Base-by-base conservation (phyloP, 2,888 invertebrate species). In the Dorcus hopei region DNA sequence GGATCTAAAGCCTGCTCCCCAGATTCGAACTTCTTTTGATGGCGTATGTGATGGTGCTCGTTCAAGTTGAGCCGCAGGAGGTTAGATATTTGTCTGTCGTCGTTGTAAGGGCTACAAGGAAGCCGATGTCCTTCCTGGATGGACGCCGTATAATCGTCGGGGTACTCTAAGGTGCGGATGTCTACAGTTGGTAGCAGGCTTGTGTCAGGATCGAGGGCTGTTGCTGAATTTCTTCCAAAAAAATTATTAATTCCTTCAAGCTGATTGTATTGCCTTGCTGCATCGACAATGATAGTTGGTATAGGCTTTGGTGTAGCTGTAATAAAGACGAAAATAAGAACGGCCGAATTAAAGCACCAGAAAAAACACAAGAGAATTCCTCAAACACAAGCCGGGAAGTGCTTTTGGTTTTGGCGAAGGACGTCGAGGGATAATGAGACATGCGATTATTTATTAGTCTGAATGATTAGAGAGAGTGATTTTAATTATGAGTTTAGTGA, bases 251-350 rank as follows among this genome's bases (percentile, higher is more conserved):
- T 65, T 66, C 70, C 64, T 69, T 72, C 64, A 69, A 72, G 62
- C 69, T 74, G 70, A 65, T 72, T 71, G 58, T 70, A 62, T 59
- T 67, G 64, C 57, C 69, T 68, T 57, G 72, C 65, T 57, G 75
- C 74, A 70, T 78, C 77, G 62, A 75, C 65, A 67, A 79, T 70
- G 67, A 78, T 72, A 49, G 77, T 77, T 48, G 80, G 80, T 62
- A 79, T 75, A 54, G 80, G 79, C 65, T 74, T 74, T 57, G 77
- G 76, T 52, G 77, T 79, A 57, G 79, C 79, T 80, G 75, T 14
- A 70, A 65, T 58, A 40, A 42, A 33, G 47, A 41, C 3, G 39
- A 38, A 3, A 9, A 9, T 8, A 54, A 47, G 9, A 38, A 47
- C 5, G n/a, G 23, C 19, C 3, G 26, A 23, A 48, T 48, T 33